Base-by-base conservation (phyloP, 2,113 vertebrate genomes). In the Passer montanus region DNA sequence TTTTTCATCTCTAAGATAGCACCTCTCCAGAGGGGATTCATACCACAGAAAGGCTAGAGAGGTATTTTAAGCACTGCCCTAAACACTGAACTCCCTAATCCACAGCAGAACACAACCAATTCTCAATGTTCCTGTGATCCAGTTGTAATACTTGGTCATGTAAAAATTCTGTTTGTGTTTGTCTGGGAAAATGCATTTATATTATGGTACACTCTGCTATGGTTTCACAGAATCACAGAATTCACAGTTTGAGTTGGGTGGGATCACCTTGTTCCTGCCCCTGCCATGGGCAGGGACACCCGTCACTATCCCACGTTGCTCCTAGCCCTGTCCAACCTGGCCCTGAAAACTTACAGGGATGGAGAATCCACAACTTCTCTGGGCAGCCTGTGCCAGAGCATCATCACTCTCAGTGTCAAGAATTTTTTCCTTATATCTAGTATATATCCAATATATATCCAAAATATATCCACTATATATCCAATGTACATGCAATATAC, bases 311-410 rank as follows among this genome's bases (percentile, higher is more conserved):
- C 0, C 3, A 67, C 9, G 19, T 2, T 27, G 19, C 16, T 49
- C 16, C 7, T 10, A 79, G 12, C 1, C 18, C 14, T 0, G 0
- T n/a, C 19, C 14, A 52, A 0, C 13, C 43, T 72, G n/a, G 0
- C 14, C 15, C 16, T 49, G 16, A 13, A 26, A 3, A 10, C 2
- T 37, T 6, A 4, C 19, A 68, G 22, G 7, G 7, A n/a, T 15
- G 11, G 17, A 11, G 7, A 17, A 70, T 1, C 33, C 7, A 49
- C 19, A 47, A 0, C 7, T 15, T 19, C 26, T 43, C n/a, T 53
- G 16, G 6, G 10, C 8, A 72, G 2, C 6, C 11, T 63, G 1
- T 41, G 9, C 16, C 20, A 53, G 4, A 0, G 11, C 20, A 17
- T 76, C 47, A n/a, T 1, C 35, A 28, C 2, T 3, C 5, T 47